Evolutionary conservation across 2,797 vertebrate genomes (phyloP).

Genomic region (Rallus crepitans): DNA sequence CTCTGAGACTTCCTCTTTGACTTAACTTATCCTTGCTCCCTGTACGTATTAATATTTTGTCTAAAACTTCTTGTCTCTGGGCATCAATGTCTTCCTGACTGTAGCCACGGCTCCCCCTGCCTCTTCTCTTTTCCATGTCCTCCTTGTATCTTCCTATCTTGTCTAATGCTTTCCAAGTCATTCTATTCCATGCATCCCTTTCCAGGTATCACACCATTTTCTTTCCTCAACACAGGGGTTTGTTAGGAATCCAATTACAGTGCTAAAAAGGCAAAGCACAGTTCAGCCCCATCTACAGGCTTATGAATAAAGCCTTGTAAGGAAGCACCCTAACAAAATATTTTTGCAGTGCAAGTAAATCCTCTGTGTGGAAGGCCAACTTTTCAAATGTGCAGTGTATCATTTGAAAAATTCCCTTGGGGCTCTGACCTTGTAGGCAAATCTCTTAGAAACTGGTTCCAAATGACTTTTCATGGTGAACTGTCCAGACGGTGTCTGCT

Average conservation of each 20-base stretch:
- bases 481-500: background rate
- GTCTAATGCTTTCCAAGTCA: background rate
- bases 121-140: background rate
- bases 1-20: background rate
- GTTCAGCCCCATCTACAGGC: conserved; percentile 6
- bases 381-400: background rate
- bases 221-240: background rate
- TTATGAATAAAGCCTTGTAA: conserved; percentile 2
- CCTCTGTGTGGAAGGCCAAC: background rate
- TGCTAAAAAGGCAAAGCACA: background rate
- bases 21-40: background rate
- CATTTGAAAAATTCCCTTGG: conserved; percentile 27
- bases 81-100: background rate
- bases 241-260: background rate
- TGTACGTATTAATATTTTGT: background rate
- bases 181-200: background rate
- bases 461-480: background rate
- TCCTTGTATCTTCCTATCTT: background rate
- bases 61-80: background rate
- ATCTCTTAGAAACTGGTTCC: background rate
- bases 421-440: background rate
- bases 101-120: background rate
- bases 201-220: background rate
- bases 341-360: background rate
- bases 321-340: background rate